Evolutionary conservation across 2,797 vertebrate genomes (phyloP), one percentile per base, ranked within the genome.

Genomic region (Myripristis jacobus): DNA sequence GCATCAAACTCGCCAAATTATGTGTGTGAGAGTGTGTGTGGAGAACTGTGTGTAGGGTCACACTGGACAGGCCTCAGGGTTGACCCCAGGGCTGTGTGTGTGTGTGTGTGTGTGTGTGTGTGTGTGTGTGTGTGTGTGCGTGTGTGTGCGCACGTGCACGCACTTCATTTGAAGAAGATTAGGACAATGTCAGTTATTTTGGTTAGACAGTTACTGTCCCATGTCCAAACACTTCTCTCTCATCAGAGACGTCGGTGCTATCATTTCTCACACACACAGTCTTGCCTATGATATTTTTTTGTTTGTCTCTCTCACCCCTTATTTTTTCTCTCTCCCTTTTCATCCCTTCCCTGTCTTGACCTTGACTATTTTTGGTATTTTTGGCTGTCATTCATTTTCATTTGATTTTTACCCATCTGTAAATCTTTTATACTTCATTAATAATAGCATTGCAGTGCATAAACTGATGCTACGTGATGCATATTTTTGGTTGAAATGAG

Each of bases 141-240:
- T n/a, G n/a, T n/a, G n/a, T n/a, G n/a, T n/a, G n/a, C n/a, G n/a
- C n/a, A n/a, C n/a, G n/a, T n/a, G n/a, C n/a, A n/a, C n/a, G n/a
- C 54, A 10, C 41, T 66, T 62, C 61, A 53, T 68, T 77, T 73
- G 53, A 88, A 89, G 71, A 66, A 68, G 52, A 79, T 34, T 19
- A 57, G 57, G 73, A 66, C 66, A 53, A 53, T 36, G 10, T 57
- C 27, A 57, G 52, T 64, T 71, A 63, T 69, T 77, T 34, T 73
- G 57, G 57, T 66, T 31, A 25, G 57, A 82, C 75, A 66, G 64
- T 24, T 80, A 24, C 44, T 63, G 44, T 62, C 71, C 73, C 66
- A 63, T 41, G 13, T 63, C 46, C 63, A 63, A 75, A 75, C 61
- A 48, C 29, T 31, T 13, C 43, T 63, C 21, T 50, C 25, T 69